These are phyloP conservation scores for Toxonevra muliebris DNA, from an alignment of 2,888 invertebrate genomes.

Conservation along the genomic window DNA sequence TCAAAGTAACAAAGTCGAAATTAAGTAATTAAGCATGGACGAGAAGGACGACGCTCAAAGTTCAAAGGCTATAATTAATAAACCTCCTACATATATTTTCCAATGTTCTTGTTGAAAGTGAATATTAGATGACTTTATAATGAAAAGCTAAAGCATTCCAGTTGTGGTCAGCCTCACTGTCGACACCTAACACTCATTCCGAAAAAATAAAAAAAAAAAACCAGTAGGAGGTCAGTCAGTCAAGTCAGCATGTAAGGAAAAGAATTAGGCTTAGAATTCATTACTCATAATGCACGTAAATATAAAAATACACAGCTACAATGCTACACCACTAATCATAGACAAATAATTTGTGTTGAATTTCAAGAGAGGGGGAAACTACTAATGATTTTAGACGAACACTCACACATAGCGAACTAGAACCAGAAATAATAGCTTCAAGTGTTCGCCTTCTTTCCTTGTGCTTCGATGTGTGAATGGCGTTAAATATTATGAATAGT, in stretches of 20 bases:
- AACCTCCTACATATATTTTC: not conserved
- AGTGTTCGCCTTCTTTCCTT: too few relatives aligned
- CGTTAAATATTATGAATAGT: too few relatives aligned
- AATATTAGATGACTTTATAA: too few relatives aligned
- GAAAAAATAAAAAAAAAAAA: too few relatives aligned
- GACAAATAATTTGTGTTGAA: not conserved
- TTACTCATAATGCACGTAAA: not conserved
- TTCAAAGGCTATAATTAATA: constrained; percentile 30
- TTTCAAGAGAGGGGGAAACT: too few relatives aligned
- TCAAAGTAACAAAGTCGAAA: constrained; percentile 21
- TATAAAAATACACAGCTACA: too few relatives aligned
- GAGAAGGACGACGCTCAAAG: constrained; percentile 8
- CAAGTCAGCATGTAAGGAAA: constrained; percentile 2
- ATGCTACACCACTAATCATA: constrained; percentile 16
- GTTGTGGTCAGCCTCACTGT: constrained; percentile 10
- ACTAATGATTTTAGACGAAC: too few relatives aligned
- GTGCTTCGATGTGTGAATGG: too few relatives aligned
- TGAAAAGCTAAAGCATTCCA: not conserved
- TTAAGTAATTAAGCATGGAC: constrained; percentile 34
- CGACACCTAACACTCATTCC: not conserved
- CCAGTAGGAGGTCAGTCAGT: not conserved
- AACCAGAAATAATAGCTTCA: too few relatives aligned
- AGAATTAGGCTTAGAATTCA: constrained; percentile 21
- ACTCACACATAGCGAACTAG: too few relatives aligned
- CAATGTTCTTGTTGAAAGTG: too few relatives aligned